A percentile compares a stretch with the other conserved stretches of the same genome.
phyloP scores from a whole-genome alignment of 2,888 invertebrate species.

The Caenorhabditis wallacei region DNA sequence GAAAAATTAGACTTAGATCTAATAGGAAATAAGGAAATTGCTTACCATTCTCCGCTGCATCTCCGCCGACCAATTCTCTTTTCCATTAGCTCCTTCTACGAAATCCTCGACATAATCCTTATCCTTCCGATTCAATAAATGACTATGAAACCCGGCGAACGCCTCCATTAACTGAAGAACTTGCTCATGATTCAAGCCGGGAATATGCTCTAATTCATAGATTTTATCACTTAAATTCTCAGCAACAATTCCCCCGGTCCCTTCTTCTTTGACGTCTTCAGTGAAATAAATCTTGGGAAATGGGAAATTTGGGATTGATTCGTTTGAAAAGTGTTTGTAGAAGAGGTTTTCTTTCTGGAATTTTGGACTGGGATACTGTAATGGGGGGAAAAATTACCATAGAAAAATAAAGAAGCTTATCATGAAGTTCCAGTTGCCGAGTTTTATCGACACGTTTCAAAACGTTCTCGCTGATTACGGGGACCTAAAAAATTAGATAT shows the following conservation, averaged over 20 bases:
- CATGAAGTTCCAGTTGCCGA: neutral
- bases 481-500: conserved; percentile 25
- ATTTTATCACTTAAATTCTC: conserved; percentile 31
- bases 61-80: conserved; percentile 9
- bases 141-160: conserved; percentile 41
- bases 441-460: neutral
- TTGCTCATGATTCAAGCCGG: conserved; percentile 46
- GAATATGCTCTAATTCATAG: conserved; percentile 47
- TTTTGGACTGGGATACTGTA: neutral
- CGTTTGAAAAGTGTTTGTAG: conserved; percentile 39
- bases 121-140: conserved; percentile 18
- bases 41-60: conserved; percentile 42
- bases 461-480: conserved; percentile 44
- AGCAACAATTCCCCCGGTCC: conserved; percentile 54
- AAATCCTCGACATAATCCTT: conserved; percentile 37
- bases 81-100: conserved; percentile 41
- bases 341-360: conserved; percentile 55
- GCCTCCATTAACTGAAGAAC: conserved; percentile 45
- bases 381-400: conserved; percentile 10
- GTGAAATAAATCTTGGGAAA: conserved; percentile 40
- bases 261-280: conserved; percentile 40
- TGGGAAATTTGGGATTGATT: conserved; percentile 38
- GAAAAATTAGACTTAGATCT: neutral
- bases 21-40: too few species aligned
- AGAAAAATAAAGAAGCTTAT: conserved; percentile 23